Evolutionary conservation across 2,797 vertebrate genomes (phyloP).

Genomic region (Enoplosus armatus): DNA sequence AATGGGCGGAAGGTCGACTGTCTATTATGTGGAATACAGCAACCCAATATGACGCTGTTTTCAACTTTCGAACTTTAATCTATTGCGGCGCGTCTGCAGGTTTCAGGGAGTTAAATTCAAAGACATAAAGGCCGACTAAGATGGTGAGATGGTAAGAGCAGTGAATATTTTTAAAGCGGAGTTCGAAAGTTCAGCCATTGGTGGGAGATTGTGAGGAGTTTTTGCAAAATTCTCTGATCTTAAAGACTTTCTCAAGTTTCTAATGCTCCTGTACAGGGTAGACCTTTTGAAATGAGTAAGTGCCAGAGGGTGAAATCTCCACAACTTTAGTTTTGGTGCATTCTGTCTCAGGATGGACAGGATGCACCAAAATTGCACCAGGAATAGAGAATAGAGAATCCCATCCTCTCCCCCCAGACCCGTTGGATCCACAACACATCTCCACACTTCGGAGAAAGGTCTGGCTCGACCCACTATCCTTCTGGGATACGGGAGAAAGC

Average conservation of each 20-base stretch:
- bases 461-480: no score
- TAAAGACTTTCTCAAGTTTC: constrained; percentile 13
- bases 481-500: no score
- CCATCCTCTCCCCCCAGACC: no score
- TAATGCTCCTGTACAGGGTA: neutral
- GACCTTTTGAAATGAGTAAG: neutral
- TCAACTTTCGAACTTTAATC: constrained; percentile 33
- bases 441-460: no score
- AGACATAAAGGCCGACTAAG: neutral
- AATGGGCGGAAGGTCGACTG: constrained; percentile 15
- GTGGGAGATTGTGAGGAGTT: constrained; percentile 2
- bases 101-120: constrained; percentile 19
- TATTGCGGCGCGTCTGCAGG: neutral
- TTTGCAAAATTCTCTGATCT: constrained; percentile 19
- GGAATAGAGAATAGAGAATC: neutral
- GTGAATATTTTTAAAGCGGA: constrained; percentile 27
- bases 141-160: no score
- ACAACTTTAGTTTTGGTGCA: neutral
- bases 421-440: no score
- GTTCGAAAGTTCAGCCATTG: constrained; percentile 20
- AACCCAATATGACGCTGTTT: constrained; percentile 18
- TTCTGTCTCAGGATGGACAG: neutral
- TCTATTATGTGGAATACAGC: constrained; percentile 12
- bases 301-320: neutral
- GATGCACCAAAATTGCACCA: neutral